Base-by-base conservation (phyloP, 2,797 vertebrate genomes). In the Melanogrammus aeglefinus region DNA sequence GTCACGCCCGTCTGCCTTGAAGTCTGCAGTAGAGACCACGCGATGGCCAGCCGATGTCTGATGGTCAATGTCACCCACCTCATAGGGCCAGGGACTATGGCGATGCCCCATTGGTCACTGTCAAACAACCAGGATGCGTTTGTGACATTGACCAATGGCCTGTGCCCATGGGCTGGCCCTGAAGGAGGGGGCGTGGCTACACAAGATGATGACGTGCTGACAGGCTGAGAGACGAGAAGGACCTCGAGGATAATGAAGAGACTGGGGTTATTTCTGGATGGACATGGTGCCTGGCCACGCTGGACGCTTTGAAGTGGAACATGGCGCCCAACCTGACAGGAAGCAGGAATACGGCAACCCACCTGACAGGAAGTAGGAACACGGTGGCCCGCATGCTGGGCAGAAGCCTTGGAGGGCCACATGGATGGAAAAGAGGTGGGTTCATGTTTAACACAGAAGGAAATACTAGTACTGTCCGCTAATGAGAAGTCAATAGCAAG, bases 11-110 rank as follows among this genome's bases (percentile, higher is more conserved):
- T 76, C 71, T 44, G 77, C 89, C 92, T 94, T 92, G 87, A 93
- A 91, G 90, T 82, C 86, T 72, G 80, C 80, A 77, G 83, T n/a
- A 35, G 33, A 90, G 86, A 89, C 87, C 79, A 91, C 90, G 91
- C 85, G 77, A 27, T 76, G 16, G 47, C 7, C 84, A 85, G 84
- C 84, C 74, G 38, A 72, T 44, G 76, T 29, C 63, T 9, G 2
- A 12, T 69, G 63, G 63, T 69, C 7, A 69, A 27, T 12, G n/a
- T 69, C 63, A 69, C n/a, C 27, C 36, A 76, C 77, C 87, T 41
- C 77, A 86, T 81, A 51, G 0, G 72, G 79, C 21, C 74, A 41
- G 31, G 31, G 33, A n/a, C 21, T 1, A 63, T 1, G 57, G 57
- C 57, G 18, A 51, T 63, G 57, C 57, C 6, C 27, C 63, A 69